Base-by-base conservation (phyloP, 2,888 invertebrate species). In the Charanyca ferruginea region DNA sequence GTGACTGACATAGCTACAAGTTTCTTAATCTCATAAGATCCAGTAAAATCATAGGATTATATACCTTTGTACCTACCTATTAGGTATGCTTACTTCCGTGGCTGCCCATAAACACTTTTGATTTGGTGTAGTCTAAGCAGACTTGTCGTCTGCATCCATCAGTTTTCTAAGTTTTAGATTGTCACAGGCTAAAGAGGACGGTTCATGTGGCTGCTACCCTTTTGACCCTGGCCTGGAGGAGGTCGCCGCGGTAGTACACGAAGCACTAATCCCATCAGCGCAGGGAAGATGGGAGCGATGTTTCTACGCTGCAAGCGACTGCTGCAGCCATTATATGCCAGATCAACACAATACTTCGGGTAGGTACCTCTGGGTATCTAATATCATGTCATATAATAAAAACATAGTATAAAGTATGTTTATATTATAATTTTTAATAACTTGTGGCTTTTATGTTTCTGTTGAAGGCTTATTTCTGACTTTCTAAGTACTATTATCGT, bases 201-300 rank as follows among this genome's bases (percentile, higher is more conserved):
- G 95, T 1, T 90, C 90, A 2, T 94, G 94, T 63, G 94, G 92
- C 5, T 96, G 95, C 65, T 95, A 88, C 58, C 96, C 95, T 0
- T 94, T 95, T 81, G 95, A 95, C 74, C 93, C 94, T 11, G 87
- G 87, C 9, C 84, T 94, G 45, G 90, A 90, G 63, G 93, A 92
- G 73, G 94, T 95, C 4, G 84, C 89, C 0, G 82, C 71, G 0
- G 87, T 81, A 0, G 91, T 95, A 0, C 83, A 88, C 1, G 82
- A 90, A 0, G 92, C 94, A 0, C 45, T 94, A 11, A 81, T 94
- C 3, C 91, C 93, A 0, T 83, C 91, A 1, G 93, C 91, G 0
- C 92, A 91, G 8, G 92, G 90, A 0, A 89, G 95, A 3, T 96
- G 95, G 95, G 93, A 93, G 74, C 85, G 89, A 45, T 96, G 96